These are phyloP conservation scores for Catagonus wagneri DNA, from an alignment of 2,113 vertebrate species.

Conservation along the genomic window DNA sequence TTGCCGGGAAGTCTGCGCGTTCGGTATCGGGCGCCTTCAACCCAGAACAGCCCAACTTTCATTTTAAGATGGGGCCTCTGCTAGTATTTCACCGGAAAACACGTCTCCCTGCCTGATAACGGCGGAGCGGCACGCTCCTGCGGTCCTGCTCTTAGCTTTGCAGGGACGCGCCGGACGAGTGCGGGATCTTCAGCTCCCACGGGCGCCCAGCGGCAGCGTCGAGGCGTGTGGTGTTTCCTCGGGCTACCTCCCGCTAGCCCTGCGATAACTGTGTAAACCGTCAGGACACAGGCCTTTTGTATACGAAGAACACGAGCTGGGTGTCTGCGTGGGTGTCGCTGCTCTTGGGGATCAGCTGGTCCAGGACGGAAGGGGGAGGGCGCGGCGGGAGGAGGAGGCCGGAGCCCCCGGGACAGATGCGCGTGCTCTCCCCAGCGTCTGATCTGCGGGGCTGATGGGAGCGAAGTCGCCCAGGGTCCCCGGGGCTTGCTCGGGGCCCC, in stretches of 20 bases:
- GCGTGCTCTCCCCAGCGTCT: too few relatives aligned
- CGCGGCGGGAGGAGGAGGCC: fast-evolving
- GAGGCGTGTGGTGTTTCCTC: too few relatives aligned
- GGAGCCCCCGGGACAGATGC: too few relatives aligned
- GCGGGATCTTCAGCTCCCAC: neutral
- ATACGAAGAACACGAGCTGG: neutral
- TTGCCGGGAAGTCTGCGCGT: fast-evolving
- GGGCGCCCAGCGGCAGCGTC: too few relatives aligned
- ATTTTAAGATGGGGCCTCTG: neutral
- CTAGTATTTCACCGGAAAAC: neutral
- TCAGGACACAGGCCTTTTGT: neutral
- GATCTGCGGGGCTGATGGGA: fast-evolving
- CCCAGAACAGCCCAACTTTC: neutral
- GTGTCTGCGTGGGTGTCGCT: neutral
- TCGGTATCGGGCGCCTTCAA: neutral
- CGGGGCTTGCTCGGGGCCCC: fast-evolving
- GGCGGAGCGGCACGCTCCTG: neutral
- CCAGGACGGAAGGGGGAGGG: neutral
- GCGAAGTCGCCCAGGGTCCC: fast-evolving
- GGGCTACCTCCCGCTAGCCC: too few relatives aligned
- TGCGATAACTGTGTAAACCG: too few relatives aligned
- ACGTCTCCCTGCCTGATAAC: neutral
- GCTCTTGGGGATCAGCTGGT: too few relatives aligned
- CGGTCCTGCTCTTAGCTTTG: neutral
- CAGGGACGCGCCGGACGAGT: neutral